phyloP scores from a whole-genome alignment of 2,113 vertebrate genomes.

The Chauna torquata region DNA sequence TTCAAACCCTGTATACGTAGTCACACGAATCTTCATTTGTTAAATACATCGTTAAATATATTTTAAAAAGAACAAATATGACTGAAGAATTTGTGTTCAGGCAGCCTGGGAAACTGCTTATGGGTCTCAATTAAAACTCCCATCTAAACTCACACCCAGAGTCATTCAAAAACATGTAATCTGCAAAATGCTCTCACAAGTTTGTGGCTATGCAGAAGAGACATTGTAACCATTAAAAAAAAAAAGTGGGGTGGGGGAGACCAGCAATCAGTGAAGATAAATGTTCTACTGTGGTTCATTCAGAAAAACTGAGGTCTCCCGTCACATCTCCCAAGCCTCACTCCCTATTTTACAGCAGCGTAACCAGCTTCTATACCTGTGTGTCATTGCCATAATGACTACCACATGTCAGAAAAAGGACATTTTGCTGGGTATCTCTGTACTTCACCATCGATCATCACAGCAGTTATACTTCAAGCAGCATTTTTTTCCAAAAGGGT shows the following conservation, averaged over 20 bases:
- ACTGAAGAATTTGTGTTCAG: neutral
- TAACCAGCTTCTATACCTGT: neutral
- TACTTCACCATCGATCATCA: fast-evolving
- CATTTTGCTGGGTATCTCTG: neutral
- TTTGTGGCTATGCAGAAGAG: neutral
- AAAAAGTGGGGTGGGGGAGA: no score
- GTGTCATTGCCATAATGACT: neutral
- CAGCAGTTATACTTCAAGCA: neutral
- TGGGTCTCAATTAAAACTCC: neutral
- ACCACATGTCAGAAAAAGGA: neutral
- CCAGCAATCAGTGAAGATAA: neutral
- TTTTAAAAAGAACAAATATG: neutral
- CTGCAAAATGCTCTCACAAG: neutral
- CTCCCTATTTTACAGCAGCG: neutral
- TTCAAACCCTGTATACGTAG: neutral
- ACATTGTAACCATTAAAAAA: neutral
- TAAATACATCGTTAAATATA: neutral
- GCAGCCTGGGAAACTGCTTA: neutral
- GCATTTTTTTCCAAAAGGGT: neutral
- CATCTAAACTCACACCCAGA: neutral
- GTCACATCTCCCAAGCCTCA: neutral
- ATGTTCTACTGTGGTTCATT: neutral
- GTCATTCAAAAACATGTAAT: neutral
- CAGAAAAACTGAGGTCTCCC: neutral
- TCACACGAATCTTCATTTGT: neutral